Percentiles rank a stretch among this genome's conserved stretches.
phyloP scores from a whole-genome alignment of 2,888 invertebrate species.

The Endomychus coccineus region DNA sequence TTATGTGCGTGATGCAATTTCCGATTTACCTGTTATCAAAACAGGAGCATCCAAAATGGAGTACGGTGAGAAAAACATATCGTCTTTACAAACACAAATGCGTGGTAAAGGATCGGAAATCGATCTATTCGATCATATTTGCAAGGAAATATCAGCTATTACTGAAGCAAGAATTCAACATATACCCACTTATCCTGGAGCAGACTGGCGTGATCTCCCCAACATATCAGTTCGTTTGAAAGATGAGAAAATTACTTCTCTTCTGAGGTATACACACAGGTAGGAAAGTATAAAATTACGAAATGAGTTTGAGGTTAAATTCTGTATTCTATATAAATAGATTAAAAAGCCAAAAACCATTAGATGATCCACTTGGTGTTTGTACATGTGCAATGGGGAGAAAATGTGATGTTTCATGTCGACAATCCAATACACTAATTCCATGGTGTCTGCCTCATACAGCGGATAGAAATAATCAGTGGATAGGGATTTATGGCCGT shows the following conservation, averaged over 20 bases:
- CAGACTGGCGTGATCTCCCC: slow-evolving; percentile 52
- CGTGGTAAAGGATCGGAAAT: slow-evolving; percentile 22
- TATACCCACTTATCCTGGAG: slow-evolving; percentile 45
- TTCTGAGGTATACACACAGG: slow-evolving; percentile 42
- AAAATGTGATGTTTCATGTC: slow-evolving; percentile 42
- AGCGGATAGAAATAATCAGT: slow-evolving; percentile 48
- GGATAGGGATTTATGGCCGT: slow-evolving; percentile 51
- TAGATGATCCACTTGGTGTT: slow-evolving; percentile 39
- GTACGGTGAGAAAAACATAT: slow-evolving; percentile 41
- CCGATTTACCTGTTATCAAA: slow-evolving; percentile 45
- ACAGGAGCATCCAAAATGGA: slow-evolving; percentile 44
- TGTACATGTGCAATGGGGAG: slow-evolving; percentile 44
- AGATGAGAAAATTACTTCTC: slow-evolving; percentile 42
- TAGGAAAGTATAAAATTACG: too few relatives aligned
- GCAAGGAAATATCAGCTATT: slow-evolving; percentile 46
- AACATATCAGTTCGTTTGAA: slow-evolving; percentile 44
- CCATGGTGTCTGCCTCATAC: slow-evolving; percentile 53
- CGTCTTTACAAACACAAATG: slow-evolving; percentile 44
- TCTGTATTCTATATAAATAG: slow-evolving; percentile 20
- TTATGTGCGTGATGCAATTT: slow-evolving; percentile 38
- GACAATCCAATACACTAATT: slow-evolving; percentile 48
- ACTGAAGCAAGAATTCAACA: slow-evolving; percentile 45
- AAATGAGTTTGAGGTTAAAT: too few relatives aligned
- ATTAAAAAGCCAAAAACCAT: slow-evolving; percentile 27
- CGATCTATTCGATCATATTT: slow-evolving; percentile 44